Percentiles rank a stretch among this genome's conserved stretches.
Evolutionary conservation across 2,113 vertebrate species (phyloP).

Genomic region (Antigone vipio): DNA sequence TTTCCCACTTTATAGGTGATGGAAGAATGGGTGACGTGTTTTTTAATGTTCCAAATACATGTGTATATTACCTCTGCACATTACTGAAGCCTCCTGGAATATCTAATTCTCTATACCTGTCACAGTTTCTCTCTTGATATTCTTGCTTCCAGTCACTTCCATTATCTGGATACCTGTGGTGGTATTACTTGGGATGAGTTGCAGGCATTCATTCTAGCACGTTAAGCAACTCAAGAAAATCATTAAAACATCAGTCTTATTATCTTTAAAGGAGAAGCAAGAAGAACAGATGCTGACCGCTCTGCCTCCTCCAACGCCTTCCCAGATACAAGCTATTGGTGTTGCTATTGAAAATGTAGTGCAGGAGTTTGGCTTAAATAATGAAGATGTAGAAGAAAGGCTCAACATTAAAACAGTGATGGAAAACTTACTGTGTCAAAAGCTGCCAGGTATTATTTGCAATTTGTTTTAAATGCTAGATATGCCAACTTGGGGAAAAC

Average conservation of each 20-base stretch:
- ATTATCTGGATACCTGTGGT: neutral
- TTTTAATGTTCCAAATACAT: neutral
- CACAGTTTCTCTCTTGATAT: neutral
- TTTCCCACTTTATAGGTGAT: neutral
- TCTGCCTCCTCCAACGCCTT: conserved; percentile 79
- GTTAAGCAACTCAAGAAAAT: neutral
- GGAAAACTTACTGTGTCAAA: conserved; percentile 81
- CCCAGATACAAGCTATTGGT: conserved; percentile 82
- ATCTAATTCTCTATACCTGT: neutral
- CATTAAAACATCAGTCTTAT: neutral
- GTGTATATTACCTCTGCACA: fast-evolving
- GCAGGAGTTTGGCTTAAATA: conserved; percentile 81
- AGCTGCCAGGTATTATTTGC: conserved; percentile 83
- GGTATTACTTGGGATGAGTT: neutral
- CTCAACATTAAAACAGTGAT: conserved; percentile 76
- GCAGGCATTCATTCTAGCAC: neutral
- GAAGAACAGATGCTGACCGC: conserved; percentile 85
- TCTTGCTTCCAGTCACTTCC: neutral
- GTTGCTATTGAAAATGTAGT: conserved; percentile 80
- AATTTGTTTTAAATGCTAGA: conserved; percentile 1
- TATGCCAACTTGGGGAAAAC: neutral
- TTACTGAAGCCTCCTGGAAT: neutral
- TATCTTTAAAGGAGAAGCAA: conserved; percentile 81
- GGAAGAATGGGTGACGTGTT: neutral
- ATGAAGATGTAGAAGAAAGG: conserved; percentile 81